These are phyloP conservation scores for Hypocryptadius cinnamomeus DNA, from an alignment of 2,113 vertebrate species.

Conservation along the genomic window DNA sequence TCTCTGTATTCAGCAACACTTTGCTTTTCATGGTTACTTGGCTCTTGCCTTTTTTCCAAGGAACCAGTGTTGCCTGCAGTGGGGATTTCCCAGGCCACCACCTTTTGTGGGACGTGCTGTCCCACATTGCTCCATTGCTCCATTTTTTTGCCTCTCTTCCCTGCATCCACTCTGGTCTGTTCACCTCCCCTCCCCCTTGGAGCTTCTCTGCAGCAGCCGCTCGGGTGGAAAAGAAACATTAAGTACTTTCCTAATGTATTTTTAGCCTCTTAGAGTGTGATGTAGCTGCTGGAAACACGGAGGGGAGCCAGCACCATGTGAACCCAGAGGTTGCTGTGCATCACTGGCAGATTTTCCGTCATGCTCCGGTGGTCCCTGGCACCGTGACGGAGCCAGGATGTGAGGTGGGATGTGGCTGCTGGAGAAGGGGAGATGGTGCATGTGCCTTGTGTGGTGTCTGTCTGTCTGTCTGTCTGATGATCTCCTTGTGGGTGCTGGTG, in stretches of 20 bases:
- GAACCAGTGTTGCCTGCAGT: not conserved
- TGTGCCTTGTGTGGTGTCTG: not conserved
- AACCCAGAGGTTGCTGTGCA: not conserved
- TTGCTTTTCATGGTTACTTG: not conserved
- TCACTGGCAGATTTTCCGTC: not conserved
- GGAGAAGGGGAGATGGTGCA: not conserved
- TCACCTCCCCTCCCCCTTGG: not conserved
- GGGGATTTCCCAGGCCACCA: not conserved
- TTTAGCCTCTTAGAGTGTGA: conserved; percentile 26
- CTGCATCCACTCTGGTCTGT: not conserved
- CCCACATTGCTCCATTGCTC: not conserved
- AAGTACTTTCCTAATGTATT: conserved; percentile 38
- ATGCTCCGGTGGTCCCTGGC: not conserved
- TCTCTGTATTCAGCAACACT: not conserved
- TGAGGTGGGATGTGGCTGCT: not conserved
- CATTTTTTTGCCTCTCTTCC: not conserved
- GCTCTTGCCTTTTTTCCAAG: not conserved
- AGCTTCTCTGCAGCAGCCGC: not conserved
- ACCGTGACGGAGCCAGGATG: fast-evolving
- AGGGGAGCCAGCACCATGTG: conserved; percentile 5
- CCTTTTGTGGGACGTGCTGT: fast-evolving
- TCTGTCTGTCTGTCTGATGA: not conserved
- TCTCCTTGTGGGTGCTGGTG: not conserved
- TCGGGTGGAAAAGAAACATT: not conserved
- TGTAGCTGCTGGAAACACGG: conserved; percentile 26